Conservation (phyloP, 2,888 invertebrate species). For the Amphipyra berbera region DNA sequence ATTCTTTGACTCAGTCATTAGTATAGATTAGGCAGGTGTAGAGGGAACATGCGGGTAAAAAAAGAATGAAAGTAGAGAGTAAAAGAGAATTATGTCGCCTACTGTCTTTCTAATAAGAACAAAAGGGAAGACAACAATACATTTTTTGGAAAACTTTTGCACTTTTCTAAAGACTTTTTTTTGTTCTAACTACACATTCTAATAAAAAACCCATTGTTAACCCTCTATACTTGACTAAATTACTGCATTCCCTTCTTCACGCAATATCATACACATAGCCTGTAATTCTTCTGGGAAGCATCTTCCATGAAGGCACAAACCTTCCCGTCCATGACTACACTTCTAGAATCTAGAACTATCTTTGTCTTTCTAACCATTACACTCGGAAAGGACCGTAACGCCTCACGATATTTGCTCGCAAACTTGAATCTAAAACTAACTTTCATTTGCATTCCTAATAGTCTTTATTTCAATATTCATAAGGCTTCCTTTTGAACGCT, state of each 20-base stretch:
- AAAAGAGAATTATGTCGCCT: no score
- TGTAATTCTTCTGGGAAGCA: slow-evolving; percentile 2
- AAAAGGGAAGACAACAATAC: no score
- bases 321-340: neutral
- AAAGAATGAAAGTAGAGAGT: no score
- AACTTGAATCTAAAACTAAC: slow-evolving; percentile 60
- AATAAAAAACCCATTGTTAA: no score
- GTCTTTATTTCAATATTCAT: slow-evolving; percentile 35
- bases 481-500: slow-evolving; percentile 34
- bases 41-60: slow-evolving; percentile 1
- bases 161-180: no score
- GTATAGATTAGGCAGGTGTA: slow-evolving; percentile 41
- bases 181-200: no score
- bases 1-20: slow-evolving; percentile 60
- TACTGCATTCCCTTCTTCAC: no score
- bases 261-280: no score
- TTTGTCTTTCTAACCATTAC: slow-evolving; percentile 59
- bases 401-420: slow-evolving; percentile 64
- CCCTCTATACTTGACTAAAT: no score
- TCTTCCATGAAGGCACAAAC: neutral
- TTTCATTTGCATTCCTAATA: slow-evolving; percentile 41
- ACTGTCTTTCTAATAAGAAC: no score
- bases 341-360: slow-evolving; percentile 22
- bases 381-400: slow-evolving; percentile 62
- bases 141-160: no score